A percentile compares a stretch with the other conserved stretches of the same genome.
Evolutionary conservation across 2,113 vertebrate genomes (phyloP).

Genomic region (Ia io): DNA sequence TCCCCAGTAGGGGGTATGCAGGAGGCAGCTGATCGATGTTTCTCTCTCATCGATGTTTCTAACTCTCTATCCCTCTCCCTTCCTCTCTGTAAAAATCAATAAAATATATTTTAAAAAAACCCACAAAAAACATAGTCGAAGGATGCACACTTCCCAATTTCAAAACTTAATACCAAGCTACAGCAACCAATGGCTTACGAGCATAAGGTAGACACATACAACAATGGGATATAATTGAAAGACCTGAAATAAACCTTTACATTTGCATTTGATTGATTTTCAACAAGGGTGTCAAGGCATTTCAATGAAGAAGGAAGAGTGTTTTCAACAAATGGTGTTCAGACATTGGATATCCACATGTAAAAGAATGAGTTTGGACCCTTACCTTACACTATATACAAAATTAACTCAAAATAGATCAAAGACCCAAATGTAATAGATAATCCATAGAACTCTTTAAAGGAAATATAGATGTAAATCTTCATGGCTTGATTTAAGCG

Average conservation of each 20-base stretch:
- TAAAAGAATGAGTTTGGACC: background rate
- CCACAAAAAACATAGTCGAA: background rate
- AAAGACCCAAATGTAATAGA: background rate
- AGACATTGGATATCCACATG: background rate
- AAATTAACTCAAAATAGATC: background rate
- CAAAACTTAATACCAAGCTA: background rate
- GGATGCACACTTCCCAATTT: background rate
- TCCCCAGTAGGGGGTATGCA: too few relatives aligned
- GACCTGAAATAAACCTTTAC: background rate
- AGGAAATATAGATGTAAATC: background rate
- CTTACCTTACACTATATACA: background rate
- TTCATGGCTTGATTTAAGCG: background rate
- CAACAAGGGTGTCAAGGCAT: background rate
- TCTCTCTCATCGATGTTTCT: too few relatives aligned
- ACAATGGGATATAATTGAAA: background rate
- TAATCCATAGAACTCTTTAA: background rate
- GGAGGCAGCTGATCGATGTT: too few relatives aligned
- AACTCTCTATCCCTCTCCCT: too few relatives aligned
- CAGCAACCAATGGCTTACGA: background rate
- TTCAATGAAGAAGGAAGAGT: background rate
- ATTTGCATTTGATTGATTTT: slow-evolving; percentile 31
- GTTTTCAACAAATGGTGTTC: slow-evolving; percentile 6
- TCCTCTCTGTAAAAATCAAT: too few relatives aligned
- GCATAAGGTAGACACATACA: background rate
- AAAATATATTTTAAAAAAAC: background rate